Conservation (phyloP, 2,888 invertebrate species). For the Oasisia sp. region DNA sequence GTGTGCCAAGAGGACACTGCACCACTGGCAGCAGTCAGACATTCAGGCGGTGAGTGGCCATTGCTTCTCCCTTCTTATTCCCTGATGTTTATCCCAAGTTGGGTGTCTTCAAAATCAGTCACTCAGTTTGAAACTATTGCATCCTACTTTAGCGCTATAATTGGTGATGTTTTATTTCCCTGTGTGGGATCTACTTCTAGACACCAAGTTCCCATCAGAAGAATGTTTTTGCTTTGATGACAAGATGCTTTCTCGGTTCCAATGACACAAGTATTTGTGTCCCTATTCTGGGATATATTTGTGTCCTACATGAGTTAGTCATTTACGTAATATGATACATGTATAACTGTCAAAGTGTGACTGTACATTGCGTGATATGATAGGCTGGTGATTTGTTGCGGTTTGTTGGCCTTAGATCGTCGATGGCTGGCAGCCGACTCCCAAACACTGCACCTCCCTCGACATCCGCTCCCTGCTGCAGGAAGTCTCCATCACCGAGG, state of each 20-base stretch:
- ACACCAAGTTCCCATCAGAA: too few species aligned
- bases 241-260: too few species aligned
- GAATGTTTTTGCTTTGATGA: too few species aligned
- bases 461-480: conserved; percentile 87
- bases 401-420: conserved; percentile 49
- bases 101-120: neutral
- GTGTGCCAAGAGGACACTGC: conserved; percentile 86
- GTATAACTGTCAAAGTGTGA: neutral
- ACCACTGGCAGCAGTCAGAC: conserved; percentile 81
- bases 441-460: conserved; percentile 81
- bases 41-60: conserved; percentile 73
- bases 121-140: too few species aligned
- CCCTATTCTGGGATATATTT: too few species aligned
- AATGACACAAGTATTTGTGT: too few species aligned
- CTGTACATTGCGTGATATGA: neutral
- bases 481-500: conserved; percentile 81
- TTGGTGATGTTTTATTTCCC: too few species aligned
- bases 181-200: too few species aligned
- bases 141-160: too few species aligned
- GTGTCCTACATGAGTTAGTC: too few species aligned
- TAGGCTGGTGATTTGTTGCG: conserved; percentile 7
- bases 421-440: conserved; percentile 70
- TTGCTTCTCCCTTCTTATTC: neutral
- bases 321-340: too few species aligned
- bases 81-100: neutral